Base-by-base conservation (phyloP, 2,797 vertebrate genomes). In the Enteromius treurensis region DNA sequence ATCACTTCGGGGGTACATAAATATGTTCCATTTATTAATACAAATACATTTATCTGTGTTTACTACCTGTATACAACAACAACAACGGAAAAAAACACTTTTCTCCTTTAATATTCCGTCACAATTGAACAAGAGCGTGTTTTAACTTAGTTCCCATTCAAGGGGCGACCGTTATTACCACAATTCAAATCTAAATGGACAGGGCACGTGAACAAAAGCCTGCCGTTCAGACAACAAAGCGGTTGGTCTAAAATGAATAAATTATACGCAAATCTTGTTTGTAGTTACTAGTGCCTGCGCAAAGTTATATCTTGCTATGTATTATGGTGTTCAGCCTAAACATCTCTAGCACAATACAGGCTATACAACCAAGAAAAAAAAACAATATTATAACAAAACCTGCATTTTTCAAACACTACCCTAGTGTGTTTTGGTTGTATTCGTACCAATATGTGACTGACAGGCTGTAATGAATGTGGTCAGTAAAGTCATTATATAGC, bases 221-320 rank as follows among this genome's bases (percentile, higher is more conserved):
- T 42, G 45, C 60, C n/a, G 42, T 65, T 65, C 60, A 65, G 60
- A 65, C 70, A 82, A 75, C 47, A 82, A 51, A 76, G 81, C 73
- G 55, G 21, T n/a, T n/a, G 23, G 62, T 58, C 17, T 21, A 45
- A 74, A 67, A 53, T 65, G 4, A 68, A 77, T 53, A 13, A 32
- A 55, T 82, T 67, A 68, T 55, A 55, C 45, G 17, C 69, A n/a
- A 42, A 49, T 81, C 23, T 29, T 32, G 51, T 26, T 26, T 37
- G 21, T 13, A 13, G 21, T 58, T 62, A 47, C 15, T 34, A 49
- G 60, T 49, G 53, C 23, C 51, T 23, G 19, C 51, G 19, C 69
- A 51, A 26, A 74, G 68, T 81, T 26, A 74, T 74, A 13, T 40
- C 10, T n/a, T 47, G 21, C 23, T 32, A 73, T 13, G 29, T 32